These are phyloP conservation scores for Aegotheles bennettii DNA, from an alignment of 2,113 vertebrate species.

Conservation along the genomic window DNA sequence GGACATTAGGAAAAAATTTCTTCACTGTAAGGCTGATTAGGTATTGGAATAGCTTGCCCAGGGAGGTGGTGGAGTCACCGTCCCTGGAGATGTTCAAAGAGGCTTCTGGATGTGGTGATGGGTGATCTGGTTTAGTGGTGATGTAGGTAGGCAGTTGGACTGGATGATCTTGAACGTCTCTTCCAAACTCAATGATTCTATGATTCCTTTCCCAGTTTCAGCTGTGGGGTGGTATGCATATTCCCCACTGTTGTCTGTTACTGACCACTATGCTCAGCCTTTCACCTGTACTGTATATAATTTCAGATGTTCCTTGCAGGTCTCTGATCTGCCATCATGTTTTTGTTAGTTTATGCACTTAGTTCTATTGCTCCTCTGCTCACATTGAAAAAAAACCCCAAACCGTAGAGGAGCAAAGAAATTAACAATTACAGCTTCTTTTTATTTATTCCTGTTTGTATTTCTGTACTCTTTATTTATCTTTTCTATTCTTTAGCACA, in stretches of 20 bases:
- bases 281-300: background rate
- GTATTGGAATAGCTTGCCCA: too few species aligned
- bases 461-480: background rate
- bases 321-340: background rate
- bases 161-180: too few species aligned
- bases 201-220: background rate
- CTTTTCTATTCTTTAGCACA: background rate
- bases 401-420: background rate
- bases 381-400: background rate
- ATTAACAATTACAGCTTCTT: background rate
- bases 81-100: too few species aligned
- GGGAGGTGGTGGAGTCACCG: too few species aligned
- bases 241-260: background rate
- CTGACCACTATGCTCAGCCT: background rate
- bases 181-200: too few species aligned
- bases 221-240: accelerated
- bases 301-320: background rate
- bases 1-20: too few species aligned
- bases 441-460: background rate
- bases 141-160: too few species aligned
- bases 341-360: background rate
- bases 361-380: background rate
- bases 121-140: too few species aligned
- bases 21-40: too few species aligned
- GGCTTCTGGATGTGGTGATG: too few species aligned